Evolutionary conservation across 2,797 vertebrate species (phyloP), one percentile per base, ranked within the genome.

Genomic region (Mico argentatus): DNA sequence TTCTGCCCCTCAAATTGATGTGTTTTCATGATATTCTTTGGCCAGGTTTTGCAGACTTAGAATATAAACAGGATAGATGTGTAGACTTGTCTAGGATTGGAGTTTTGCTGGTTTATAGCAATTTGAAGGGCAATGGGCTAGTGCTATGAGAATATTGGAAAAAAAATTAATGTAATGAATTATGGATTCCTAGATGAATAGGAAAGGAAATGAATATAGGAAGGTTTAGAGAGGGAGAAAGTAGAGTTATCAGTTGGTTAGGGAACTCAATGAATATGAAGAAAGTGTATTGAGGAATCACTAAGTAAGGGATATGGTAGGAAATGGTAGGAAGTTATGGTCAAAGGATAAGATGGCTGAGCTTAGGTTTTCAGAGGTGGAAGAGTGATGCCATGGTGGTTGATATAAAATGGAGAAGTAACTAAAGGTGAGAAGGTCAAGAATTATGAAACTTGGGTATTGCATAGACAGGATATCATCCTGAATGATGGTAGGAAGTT

Each of bases 61-160:
- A 72, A 33, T 39, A 80, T 19, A 80, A n/a, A 14, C 11, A 48
- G 6, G 6, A 9, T 64, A 41, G 61, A 83, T 12, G 46, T 33
- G 7, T 52, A 30, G 13, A 73, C 26, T 82, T 26, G 52, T 89
- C 9, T 33, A 91, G 24, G 17, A 75, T 36, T 59, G 27, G 9
- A 4, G 26, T 83, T 86, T 96, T 81, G 8, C 33, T 88, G 72
- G 33, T 90, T 12, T 2, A 59, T 44, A 92, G 19, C 27, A 90
- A 88, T 20, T 88, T n/a, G 73, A 79, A 92, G 55, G 64, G 88
- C 15, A 72, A n/a, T 81, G 11, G 10, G 36, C 55, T 83, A 96
- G 73, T 67, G 17, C 36, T 94, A 26, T 85, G 48, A 96, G 75
- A 91, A 76, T 79, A 95, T 24, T 91, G 75, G 46, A 46, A 89